Evolutionary conservation across 1,140 invertebrate species (phyloP).

Genomic region (Acromyrmex heyeri): DNA sequence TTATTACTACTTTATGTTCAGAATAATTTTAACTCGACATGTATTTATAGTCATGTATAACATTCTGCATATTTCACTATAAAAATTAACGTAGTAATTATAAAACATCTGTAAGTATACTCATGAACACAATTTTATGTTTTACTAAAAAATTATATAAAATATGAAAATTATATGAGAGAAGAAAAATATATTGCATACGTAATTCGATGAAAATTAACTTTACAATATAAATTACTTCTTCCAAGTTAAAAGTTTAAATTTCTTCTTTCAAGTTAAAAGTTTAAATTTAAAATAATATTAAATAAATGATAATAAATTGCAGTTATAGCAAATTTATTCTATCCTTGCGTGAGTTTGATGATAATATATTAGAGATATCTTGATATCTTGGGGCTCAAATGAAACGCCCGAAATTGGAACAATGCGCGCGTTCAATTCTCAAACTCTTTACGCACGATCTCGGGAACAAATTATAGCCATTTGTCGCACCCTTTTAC

Average conservation of each 20-base stretch:
- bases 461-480: conserved; percentile 47
- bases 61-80: conserved; percentile 15
- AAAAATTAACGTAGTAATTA: conserved; percentile 39
- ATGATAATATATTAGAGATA: background rate
- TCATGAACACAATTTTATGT: background rate
- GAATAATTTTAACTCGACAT: conserved; percentile 24
- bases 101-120: conserved; percentile 17
- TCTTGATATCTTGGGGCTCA: background rate
- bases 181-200: conserved; percentile 12
- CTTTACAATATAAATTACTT: conserved; percentile 31
- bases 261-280: background rate
- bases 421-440: background rate
- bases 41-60: conserved; percentile 5
- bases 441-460: conserved; percentile 19
- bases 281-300: background rate
- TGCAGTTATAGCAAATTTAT: background rate
- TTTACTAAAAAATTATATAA: conserved; percentile 5
- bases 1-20: conserved; percentile 39
- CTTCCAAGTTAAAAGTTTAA: background rate
- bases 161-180: background rate
- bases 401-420: conserved; percentile 26
- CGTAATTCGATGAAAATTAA: background rate
- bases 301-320: conserved; percentile 34
- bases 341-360: background rate
- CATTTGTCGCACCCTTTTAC: conserved; percentile 62